Percentiles rank a stretch among this genome's conserved stretches.
Conservation (phyloP, 1,140 invertebrate genomes). For the Holcopasites calliopsidis region DNA sequence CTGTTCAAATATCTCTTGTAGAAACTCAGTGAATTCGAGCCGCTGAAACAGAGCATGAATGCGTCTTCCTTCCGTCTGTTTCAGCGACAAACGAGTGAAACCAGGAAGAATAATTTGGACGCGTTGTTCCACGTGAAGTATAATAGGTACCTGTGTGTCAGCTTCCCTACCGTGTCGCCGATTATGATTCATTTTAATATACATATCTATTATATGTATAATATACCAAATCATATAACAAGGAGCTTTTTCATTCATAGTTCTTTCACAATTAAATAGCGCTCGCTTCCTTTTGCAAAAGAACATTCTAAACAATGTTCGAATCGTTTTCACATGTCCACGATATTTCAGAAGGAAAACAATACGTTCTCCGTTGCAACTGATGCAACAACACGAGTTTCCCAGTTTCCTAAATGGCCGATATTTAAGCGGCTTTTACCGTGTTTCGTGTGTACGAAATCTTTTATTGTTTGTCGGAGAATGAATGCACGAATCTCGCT, state of each 20-base stretch:
- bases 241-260: too few species aligned
- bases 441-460: slow-evolving; percentile 11
- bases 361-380: slow-evolving; percentile 8
- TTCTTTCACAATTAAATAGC: too few species aligned
- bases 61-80: slow-evolving; percentile 67
- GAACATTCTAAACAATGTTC: too few species aligned
- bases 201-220: too few species aligned
- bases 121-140: slow-evolving; percentile 1
- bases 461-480: slow-evolving; percentile 27
- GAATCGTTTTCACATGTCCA: too few species aligned
- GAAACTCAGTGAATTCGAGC: slow-evolving; percentile 73
- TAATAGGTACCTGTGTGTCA: too few species aligned
- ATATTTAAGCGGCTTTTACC: slow-evolving; percentile 19
- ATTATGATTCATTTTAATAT: too few species aligned
- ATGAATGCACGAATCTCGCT: slow-evolving; percentile 11
- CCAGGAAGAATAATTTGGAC: slow-evolving; percentile 64
- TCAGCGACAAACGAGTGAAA: slow-evolving; percentile 68
- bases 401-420: slow-evolving; percentile 30
- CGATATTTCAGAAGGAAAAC: too few species aligned
- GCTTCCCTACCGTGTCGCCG: too few species aligned
- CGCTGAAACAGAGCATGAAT: slow-evolving; percentile 77
- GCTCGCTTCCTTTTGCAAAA: too few species aligned
- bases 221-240: too few species aligned
- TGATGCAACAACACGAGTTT: slow-evolving; percentile 12
- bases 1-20: slow-evolving; percentile 71